These are phyloP conservation scores for Prinia subflava DNA, from an alignment of 2,113 vertebrate species.

Conservation along the genomic window DNA sequence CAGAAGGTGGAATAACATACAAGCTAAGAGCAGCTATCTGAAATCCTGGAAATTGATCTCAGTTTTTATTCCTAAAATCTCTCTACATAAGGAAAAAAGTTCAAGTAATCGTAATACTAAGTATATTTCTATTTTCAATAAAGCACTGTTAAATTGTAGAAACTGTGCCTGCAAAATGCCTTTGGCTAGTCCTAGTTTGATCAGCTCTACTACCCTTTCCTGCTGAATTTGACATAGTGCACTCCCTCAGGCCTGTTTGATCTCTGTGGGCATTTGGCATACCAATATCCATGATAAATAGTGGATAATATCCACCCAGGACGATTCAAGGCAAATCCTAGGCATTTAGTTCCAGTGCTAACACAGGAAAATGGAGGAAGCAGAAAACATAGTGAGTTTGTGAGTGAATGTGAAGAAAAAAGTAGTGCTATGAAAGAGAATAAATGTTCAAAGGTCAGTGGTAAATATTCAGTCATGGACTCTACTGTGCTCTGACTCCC, in stretches of 20 bases:
- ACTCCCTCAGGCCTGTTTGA: not conserved
- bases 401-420: not conserved
- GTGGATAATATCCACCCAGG: not conserved
- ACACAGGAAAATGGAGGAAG: not conserved
- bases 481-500: not conserved
- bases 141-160: not conserved
- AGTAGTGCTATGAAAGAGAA: not conserved
- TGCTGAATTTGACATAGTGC: not conserved
- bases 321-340: not conserved
- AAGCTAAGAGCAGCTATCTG: not conserved
- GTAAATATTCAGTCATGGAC: not conserved
- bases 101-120: not conserved
- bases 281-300: not conserved
- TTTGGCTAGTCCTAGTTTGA: not conserved
- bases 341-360: not conserved
- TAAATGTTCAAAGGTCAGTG: not conserved
- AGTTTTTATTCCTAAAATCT: not conserved
- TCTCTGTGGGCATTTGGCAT: not conserved
- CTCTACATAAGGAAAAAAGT: not conserved
- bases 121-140: not conserved
- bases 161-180: not conserved
- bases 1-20: not conserved
- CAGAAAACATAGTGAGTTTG: not conserved
- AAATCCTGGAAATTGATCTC: not conserved
- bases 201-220: not conserved